Evolutionary conservation across 2,113 vertebrate genomes (phyloP), one percentile per base, ranked within the genome.

Genomic region (Nothobranchius furzeri): DNA sequence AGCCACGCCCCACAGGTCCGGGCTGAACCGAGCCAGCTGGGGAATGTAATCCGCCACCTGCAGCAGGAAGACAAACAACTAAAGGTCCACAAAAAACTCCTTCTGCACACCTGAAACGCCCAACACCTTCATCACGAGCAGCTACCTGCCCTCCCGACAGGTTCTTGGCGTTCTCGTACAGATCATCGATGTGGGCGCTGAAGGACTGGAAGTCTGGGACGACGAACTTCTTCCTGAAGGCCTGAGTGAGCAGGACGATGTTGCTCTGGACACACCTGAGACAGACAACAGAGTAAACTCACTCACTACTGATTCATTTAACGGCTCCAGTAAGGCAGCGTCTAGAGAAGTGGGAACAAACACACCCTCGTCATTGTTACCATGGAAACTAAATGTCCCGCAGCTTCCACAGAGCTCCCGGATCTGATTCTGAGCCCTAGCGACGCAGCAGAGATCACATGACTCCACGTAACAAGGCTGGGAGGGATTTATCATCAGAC

Each of bases 11-110:
- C 98, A 99, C 79, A 98, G 90, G 85, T 99, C 96, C 3, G 97
- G 96, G 76, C 96, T 98, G 92, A 99, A 99, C 76, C 98, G 98
- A 48, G 98, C 94, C 90, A 99, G 90, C 51, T 99, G 98, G 78
- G 98, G 98, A 86, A 99, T 98, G 90, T 99, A 99, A 86, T 99
- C 98, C 36, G 97, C 98, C 91, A 99, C 98, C 98, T 99, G 60
- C 2, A 64, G n/a, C n/a, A 40, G 10, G 15, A 40, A 46, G 36
- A 2, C 4, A 42, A 40, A 7, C 7, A 43, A 43, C 4, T 10
- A 10, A 20, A 20, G 20, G 20, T 20, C 20, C 20, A 30, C 30
- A 30, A 3, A 30, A 30, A 30, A 30, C 30, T 30, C 30, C 30
- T 30, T 30, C 30, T 3, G 30, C 30, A 30, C 30, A 30, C 30